A percentile compares a stretch with the other conserved stretches of the same genome.
Evolutionary conservation across 1,140 invertebrate genomes (phyloP).

Genomic region (Cydia pomonella): DNA sequence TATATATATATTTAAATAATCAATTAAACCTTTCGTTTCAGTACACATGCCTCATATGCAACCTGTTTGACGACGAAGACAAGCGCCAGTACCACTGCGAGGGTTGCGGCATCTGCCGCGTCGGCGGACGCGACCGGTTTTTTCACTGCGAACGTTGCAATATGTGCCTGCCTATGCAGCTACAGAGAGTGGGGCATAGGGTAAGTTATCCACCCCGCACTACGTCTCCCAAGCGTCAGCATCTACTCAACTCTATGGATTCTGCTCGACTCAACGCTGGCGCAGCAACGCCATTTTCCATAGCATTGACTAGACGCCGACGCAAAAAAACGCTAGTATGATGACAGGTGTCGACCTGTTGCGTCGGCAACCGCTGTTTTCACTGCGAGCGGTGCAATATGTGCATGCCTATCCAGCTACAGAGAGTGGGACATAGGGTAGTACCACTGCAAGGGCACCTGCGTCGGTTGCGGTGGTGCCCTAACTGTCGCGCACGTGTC

Average conservation of each 20-base stretch:
- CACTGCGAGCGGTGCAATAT: slow-evolving; percentile 94
- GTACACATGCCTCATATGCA: slow-evolving; percentile 93
- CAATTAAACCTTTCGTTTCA: slow-evolving; percentile 60
- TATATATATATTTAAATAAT: too few species aligned
- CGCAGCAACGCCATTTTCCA: too few species aligned
- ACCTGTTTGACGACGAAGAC: slow-evolving; percentile 94
- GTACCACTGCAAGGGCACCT: too few species aligned
- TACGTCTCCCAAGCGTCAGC: too few species aligned
- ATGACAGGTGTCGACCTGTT: too few species aligned
- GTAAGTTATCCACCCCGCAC: slow-evolving; percentile 75
- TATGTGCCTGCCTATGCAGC: slow-evolving; percentile 90
- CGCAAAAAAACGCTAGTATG: too few species aligned
- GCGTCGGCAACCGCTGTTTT: slow-evolving; percentile 89
- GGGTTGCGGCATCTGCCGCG: slow-evolving; percentile 92
- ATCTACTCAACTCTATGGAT: too few species aligned
- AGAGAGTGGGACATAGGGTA: slow-evolving; percentile 86
- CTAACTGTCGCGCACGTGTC: too few species aligned
- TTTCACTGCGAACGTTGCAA: slow-evolving; percentile 94
- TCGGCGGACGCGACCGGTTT: slow-evolving; percentile 91
- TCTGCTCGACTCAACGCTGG: too few species aligned
- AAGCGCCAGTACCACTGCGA: slow-evolving; percentile 94
- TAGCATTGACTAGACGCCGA: too few species aligned
- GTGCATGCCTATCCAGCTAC: slow-evolving; percentile 89
- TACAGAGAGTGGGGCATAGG: slow-evolving; percentile 89
- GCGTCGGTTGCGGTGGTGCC: too few species aligned